Evolutionary conservation across 2,113 vertebrate genomes (phyloP).

Genomic region (Neolamprologus caudopunctatus): DNA sequence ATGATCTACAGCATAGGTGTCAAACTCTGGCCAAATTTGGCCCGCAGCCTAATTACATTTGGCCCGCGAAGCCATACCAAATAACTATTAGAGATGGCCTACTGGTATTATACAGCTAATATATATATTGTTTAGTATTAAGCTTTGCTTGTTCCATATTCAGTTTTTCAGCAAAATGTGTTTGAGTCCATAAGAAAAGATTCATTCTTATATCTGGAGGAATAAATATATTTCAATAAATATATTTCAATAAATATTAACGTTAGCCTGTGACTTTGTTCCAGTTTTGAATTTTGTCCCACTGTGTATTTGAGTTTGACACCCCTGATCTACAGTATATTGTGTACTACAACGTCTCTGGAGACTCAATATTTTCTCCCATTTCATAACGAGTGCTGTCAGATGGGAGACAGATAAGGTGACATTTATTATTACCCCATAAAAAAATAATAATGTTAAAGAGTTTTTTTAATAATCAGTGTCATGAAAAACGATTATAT

Average conservation of each 20-base stretch:
- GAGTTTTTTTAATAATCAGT: neutral
- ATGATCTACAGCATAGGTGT: neutral
- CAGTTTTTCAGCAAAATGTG: too few species aligned
- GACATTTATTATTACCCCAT: rapidly evolving
- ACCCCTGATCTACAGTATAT: neutral
- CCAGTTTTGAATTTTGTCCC: rapidly evolving
- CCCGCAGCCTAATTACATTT: too few species aligned
- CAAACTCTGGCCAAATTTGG: too few species aligned
- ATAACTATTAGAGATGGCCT: too few species aligned
- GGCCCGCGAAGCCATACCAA: too few species aligned
- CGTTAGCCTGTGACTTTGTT: rapidly evolving
- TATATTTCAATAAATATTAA: neutral
- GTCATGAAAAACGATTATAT: neutral
- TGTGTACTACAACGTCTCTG: neutral
- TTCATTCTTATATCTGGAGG: too few species aligned
- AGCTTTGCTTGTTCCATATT: too few species aligned
- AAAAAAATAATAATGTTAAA: neutral
- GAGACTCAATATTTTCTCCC: neutral
- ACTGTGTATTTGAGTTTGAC: too few species aligned
- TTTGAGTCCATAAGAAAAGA: too few species aligned
- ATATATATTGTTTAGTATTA: too few species aligned
- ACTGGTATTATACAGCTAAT: too few species aligned
- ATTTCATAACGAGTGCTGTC: neutral
- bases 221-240: neutral
- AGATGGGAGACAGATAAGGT: rapidly evolving